Percentiles rank a stretch among this genome's conserved stretches.
Conservation (phyloP, 2,797 vertebrate species). For the Sebastes itinus region DNA sequence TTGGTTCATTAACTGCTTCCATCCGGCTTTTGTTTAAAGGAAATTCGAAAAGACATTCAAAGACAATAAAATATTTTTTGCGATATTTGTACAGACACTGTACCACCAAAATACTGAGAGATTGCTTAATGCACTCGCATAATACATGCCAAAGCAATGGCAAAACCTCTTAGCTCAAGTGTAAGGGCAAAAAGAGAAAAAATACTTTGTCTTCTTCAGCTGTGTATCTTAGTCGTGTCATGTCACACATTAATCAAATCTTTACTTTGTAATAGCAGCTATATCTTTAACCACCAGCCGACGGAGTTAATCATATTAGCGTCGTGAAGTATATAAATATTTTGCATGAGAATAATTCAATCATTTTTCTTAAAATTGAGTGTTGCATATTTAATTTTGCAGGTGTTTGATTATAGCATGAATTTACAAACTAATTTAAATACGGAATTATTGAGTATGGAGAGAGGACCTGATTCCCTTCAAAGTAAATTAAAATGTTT, state of each 20-base stretch:
- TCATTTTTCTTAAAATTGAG: neutral
- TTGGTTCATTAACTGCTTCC: slow-evolving; percentile 80
- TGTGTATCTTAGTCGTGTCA: neutral
- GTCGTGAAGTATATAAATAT: neutral
- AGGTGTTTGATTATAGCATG: neutral
- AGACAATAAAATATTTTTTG: slow-evolving; percentile 63
- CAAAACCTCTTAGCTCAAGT: neutral
- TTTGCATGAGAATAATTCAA: neutral
- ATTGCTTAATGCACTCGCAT: slow-evolving; percentile 1
- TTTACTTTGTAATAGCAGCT: neutral
- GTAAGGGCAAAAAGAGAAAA: neutral
- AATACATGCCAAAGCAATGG: neutral
- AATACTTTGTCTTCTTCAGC: neutral
- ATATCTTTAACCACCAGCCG: neutral
- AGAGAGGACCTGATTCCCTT: neutral
- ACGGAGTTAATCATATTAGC: neutral
- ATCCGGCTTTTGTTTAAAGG: slow-evolving; percentile 73
- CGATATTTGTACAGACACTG: slow-evolving; percentile 33
- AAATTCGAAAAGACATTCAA: slow-evolving; percentile 73
- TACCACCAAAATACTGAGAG: slow-evolving; percentile 32
- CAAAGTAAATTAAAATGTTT: neutral
- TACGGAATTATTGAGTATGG: neutral
- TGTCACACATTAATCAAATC: neutral
- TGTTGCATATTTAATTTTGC: neutral
- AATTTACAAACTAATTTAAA: neutral